Evolutionary conservation across 2,113 vertebrate species (phyloP).

Genomic region (Sander lucioperca): DNA sequence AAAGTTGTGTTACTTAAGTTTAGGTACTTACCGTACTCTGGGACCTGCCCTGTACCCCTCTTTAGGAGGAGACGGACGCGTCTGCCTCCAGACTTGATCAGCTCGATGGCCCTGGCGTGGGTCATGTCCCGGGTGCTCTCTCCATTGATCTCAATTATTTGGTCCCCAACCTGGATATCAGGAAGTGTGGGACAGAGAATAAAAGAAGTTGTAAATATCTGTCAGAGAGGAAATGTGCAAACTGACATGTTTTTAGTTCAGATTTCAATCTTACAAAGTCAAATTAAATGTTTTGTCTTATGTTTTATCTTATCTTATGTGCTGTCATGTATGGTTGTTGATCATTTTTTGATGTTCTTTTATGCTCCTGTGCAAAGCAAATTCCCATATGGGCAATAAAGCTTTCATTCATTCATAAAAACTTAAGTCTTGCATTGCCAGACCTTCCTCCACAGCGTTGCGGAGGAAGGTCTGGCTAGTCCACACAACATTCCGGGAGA

Average conservation of each 20-base stretch:
- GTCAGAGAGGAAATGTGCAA: neutral
- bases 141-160: constrained; percentile 99
- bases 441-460: too few relatives aligned
- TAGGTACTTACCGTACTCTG: constrained; percentile 94
- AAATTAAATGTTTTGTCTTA: too few relatives aligned
- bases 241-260: neutral
- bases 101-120: constrained; percentile 95
- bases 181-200: neutral
- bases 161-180: constrained; percentile 93
- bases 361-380: too few relatives aligned
- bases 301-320: too few relatives aligned
- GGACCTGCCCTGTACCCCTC: constrained; percentile 96
- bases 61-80: constrained; percentile 95
- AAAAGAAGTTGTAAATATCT: neutral
- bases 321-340: too few relatives aligned
- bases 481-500: too few relatives aligned
- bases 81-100: constrained; percentile 97
- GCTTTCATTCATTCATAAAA: too few relatives aligned
- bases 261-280: neutral
- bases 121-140: constrained; percentile 98
- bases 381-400: too few relatives aligned
- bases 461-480: too few relatives aligned
- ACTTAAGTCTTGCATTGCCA: too few relatives aligned
- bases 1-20: constrained; percentile 51
- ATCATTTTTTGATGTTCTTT: too few relatives aligned